These are phyloP conservation scores for Leguminivora glycinivorella DNA, from an alignment of 1,140 invertebrate species.

Conservation along the genomic window DNA sequence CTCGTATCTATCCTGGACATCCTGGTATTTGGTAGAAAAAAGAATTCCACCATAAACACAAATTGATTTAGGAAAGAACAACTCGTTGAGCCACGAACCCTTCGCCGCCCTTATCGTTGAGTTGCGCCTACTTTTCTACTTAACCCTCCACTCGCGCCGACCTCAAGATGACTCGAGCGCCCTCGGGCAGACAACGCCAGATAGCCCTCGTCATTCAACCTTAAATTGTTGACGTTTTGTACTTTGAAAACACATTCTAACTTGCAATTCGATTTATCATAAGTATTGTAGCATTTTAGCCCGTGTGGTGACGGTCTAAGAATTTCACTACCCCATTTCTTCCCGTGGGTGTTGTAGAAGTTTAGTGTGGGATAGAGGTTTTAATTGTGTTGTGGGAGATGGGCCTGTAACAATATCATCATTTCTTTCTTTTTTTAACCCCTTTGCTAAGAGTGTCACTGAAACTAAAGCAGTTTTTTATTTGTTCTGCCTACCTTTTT, in stretches of 20 bases:
- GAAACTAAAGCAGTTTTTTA: too few species aligned
- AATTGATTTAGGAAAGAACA: conserved; percentile 10
- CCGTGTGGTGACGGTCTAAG: too few species aligned
- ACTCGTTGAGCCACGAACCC: conserved; percentile 4
- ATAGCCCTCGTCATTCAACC: background rate
- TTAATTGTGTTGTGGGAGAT: too few species aligned
- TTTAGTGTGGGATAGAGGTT: too few species aligned
- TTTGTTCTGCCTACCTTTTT: too few species aligned
- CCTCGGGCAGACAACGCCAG: background rate
- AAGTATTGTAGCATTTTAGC: too few species aligned
- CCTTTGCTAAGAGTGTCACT: too few species aligned
- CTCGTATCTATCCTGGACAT: background rate
- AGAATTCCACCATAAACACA: background rate
- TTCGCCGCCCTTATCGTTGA: background rate
- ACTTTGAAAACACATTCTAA: background rate
- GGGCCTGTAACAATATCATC: too few species aligned
- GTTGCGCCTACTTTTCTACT: conserved; percentile 9
- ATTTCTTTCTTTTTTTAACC: too few species aligned
- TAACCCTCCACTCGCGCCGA: conserved; percentile 7
- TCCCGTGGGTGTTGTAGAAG: too few species aligned
- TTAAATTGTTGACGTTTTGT: background rate
- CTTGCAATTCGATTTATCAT: too few species aligned
- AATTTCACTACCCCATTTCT: too few species aligned
- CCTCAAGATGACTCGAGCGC: conserved; percentile 2
- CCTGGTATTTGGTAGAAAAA: background rate